Conservation (phyloP, 2,797 vertebrate genomes). For the Coregonus ussuriensis region DNA sequence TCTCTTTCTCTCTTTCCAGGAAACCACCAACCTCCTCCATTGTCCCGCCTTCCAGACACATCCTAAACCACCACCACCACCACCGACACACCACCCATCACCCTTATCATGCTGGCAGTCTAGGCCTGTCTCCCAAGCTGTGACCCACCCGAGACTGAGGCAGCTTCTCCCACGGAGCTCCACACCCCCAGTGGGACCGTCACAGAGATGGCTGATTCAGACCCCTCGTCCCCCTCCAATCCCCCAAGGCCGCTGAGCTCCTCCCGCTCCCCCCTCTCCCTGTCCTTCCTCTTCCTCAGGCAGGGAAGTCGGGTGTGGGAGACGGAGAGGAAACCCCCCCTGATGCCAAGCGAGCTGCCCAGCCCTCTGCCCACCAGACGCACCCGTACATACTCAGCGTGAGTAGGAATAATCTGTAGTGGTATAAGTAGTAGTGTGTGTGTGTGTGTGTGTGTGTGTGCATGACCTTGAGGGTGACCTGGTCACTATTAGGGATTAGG, state of each 20-base stretch:
- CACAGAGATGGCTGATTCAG: slow-evolving; percentile 72
- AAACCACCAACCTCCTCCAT: background rate
- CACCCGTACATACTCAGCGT: slow-evolving; percentile 96
- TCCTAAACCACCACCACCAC: too few relatives aligned
- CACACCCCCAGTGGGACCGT: slow-evolving; percentile 5
- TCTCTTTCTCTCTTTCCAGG: slow-evolving; percentile 16
- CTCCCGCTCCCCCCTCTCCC: slow-evolving; percentile 82
- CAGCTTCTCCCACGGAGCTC: background rate
- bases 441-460: slow-evolving; percentile 1
- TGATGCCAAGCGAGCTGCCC: slow-evolving; percentile 81
- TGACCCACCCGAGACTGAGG: slow-evolving; percentile 16
- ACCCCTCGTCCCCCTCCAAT: slow-evolving; percentile 63
- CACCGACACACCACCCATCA: background rate
- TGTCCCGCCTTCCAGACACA: too few relatives aligned
- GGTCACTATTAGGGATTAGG: background rate
- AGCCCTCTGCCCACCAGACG: slow-evolving; percentile 96
- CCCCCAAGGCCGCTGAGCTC: slow-evolving; percentile 77
- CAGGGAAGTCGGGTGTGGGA: slow-evolving; percentile 92
- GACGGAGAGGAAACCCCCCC: slow-evolving; percentile 80
- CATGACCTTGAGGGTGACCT: background rate
- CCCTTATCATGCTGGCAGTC: slow-evolving; percentile 59
- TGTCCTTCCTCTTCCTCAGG: slow-evolving; percentile 90
- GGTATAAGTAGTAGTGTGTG: background rate
- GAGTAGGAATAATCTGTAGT: slow-evolving; percentile 66
- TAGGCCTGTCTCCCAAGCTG: slow-evolving; percentile 40